A percentile compares a stretch with the other conserved stretches of the same genome.
Conservation (phyloP, 2,888 invertebrate species). For the Drosophila yooni region DNA sequence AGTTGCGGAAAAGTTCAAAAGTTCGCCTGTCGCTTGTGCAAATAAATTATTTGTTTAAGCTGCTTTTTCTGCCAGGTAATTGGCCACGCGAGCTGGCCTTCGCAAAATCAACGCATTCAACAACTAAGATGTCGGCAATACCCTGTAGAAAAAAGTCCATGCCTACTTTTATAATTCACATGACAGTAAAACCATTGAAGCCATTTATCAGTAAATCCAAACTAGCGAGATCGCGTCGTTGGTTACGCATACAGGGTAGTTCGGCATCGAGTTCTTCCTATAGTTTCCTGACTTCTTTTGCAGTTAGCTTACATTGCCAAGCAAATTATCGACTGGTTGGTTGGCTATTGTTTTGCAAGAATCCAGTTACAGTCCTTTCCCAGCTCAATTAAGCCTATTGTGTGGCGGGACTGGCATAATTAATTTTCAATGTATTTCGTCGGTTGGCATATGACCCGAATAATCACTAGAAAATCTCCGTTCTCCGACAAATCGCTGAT, state of each 20-base stretch:
- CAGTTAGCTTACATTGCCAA: constrained; percentile 52
- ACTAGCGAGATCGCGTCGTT: neutral
- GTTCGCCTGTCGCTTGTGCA: constrained; percentile 78
- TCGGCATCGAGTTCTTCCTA: neutral
- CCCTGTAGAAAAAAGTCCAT: constrained; percentile 11
- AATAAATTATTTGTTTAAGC: constrained; percentile 78
- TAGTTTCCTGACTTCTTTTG: constrained; percentile 13
- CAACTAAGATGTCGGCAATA: constrained; percentile 30
- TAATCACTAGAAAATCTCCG: neutral
- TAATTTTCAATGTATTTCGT: constrained; percentile 46
- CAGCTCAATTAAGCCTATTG: constrained; percentile 15
- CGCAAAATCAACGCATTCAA: constrained; percentile 33
- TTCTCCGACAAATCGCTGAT: neutral
- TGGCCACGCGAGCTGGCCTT: constrained; percentile 66
- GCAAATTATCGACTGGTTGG: constrained; percentile 70
- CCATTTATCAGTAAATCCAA: neutral
- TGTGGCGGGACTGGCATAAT: constrained; percentile 40
- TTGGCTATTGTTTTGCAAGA: constrained; percentile 49
- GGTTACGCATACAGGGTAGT: neutral
- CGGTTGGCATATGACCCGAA: neutral
- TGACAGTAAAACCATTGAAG: neutral
- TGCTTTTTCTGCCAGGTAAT: constrained; percentile 66
- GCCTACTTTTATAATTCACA: neutral
- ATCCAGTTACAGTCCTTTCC: constrained; percentile 18
- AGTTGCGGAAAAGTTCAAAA: constrained; percentile 75